Conservation (phyloP, 2,797 vertebrate species). For the Graptemys geographica region DNA sequence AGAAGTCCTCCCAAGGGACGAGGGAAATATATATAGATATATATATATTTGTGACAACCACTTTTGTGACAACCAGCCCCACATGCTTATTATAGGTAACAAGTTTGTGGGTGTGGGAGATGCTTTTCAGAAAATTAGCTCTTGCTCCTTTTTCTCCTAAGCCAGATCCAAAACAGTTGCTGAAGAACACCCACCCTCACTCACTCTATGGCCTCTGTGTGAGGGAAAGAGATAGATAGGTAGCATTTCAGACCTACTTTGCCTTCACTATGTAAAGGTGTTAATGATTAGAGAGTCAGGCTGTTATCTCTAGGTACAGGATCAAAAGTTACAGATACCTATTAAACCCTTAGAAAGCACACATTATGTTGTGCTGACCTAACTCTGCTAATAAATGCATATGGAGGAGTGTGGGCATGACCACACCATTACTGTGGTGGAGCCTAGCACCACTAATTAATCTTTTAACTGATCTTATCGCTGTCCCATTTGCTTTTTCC, state of each 20-base stretch:
- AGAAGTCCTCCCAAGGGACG: not conserved
- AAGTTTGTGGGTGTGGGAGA: accelerated
- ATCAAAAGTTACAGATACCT: not conserved
- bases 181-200: not conserved
- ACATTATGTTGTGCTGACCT: not conserved
- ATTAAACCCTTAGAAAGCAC: not conserved
- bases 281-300: not conserved
- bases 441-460: not conserved
- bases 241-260: not conserved
- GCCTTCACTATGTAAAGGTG: not conserved
- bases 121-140: not conserved
- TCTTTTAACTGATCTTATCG: not conserved
- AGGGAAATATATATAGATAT: not conserved
- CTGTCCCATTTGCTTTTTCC: not conserved
- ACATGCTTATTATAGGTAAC: not conserved
- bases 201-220: not conserved
- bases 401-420: not conserved
- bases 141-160: not conserved
- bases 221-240: not conserved
- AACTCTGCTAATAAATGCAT: not conserved
- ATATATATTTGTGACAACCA: no score
- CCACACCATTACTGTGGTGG: not conserved
- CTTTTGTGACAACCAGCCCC: not conserved
- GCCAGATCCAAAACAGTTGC: not conserved
- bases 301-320: not conserved